A percentile compares a stretch with the other conserved stretches of the same genome.
Conservation (phyloP, 2,113 vertebrate genomes). For the Elanus axillaris region DNA sequence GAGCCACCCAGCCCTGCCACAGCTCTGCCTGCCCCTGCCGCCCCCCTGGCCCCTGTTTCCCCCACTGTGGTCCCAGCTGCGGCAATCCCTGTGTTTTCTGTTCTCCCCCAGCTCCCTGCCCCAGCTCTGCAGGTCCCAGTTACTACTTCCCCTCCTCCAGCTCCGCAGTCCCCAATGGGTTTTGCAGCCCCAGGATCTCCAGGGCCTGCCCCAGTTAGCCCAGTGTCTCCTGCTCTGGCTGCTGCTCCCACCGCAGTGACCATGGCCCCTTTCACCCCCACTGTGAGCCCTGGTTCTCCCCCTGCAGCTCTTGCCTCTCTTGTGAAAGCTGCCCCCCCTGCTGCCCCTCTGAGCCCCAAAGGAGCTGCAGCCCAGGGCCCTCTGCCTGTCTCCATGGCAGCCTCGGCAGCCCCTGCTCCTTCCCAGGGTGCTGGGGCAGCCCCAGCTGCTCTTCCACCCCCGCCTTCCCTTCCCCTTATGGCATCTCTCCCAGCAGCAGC, state of each 20-base stretch:
- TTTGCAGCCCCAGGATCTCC: slow-evolving; percentile 3
- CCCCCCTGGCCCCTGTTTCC: background rate
- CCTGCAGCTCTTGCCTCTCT: slow-evolving; percentile 28
- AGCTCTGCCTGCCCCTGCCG: slow-evolving; percentile 21
- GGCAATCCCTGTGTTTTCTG: background rate
- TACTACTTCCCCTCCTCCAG: background rate
- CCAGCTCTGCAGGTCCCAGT: background rate
- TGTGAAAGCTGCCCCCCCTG: slow-evolving; percentile 25
- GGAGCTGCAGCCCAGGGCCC: background rate
- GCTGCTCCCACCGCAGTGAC: background rate
- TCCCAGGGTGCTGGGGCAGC: background rate
- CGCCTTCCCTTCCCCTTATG: background rate
- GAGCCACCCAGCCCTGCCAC: background rate
- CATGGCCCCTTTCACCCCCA: accelerated
- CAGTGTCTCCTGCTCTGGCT: background rate
- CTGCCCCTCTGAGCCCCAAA: background rate
- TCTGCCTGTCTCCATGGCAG: background rate
- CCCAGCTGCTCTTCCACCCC: background rate
- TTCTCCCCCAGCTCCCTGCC: background rate
- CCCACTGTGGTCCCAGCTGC: background rate
- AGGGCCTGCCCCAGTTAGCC: background rate
- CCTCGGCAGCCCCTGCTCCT: background rate
- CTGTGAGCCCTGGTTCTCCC: slow-evolving; percentile 35
- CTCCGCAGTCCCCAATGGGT: background rate
- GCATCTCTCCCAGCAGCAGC: background rate